phyloP scores from a whole-genome alignment of 2,797 vertebrate genomes.

The Brotula barbata region DNA sequence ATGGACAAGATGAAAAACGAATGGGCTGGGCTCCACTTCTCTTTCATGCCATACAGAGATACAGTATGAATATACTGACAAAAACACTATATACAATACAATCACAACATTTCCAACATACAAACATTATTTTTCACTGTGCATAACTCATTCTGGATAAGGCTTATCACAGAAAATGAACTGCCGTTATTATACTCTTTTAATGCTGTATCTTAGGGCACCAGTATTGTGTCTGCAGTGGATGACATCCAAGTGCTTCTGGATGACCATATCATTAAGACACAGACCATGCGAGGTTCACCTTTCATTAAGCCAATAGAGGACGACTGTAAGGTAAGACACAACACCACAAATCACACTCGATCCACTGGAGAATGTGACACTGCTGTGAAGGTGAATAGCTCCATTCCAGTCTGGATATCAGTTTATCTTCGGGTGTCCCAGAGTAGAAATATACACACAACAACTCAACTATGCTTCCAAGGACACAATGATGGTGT shows the following conservation, averaged over 20 bases:
- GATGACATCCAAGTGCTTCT: conserved; percentile 92
- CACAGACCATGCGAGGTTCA: conserved; percentile 90
- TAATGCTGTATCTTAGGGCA: conserved; percentile 77
- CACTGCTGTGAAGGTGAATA: not conserved
- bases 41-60: conserved; percentile 85
- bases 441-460: too few species aligned
- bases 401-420: too few species aligned
- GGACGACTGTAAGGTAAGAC: conserved; percentile 86
- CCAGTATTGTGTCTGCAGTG: conserved; percentile 83
- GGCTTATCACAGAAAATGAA: not conserved
- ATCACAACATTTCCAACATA: too few species aligned
- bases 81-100: conserved; percentile 6
- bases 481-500: too few species aligned
- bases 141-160: not conserved
- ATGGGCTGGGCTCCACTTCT: conserved; percentile 81
- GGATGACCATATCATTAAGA: conserved; percentile 91
- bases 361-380: not conserved
- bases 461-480: too few species aligned
- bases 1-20: conserved; percentile 90
- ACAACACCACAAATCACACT: not conserved
- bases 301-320: conserved; percentile 91
- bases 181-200: not conserved
- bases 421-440: too few species aligned
- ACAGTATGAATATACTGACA: conserved; percentile 75
- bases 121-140: too few species aligned